These are phyloP conservation scores for Lagodon rhomboides DNA, from an alignment of 2,797 vertebrate species.

Conservation along the genomic window DNA sequence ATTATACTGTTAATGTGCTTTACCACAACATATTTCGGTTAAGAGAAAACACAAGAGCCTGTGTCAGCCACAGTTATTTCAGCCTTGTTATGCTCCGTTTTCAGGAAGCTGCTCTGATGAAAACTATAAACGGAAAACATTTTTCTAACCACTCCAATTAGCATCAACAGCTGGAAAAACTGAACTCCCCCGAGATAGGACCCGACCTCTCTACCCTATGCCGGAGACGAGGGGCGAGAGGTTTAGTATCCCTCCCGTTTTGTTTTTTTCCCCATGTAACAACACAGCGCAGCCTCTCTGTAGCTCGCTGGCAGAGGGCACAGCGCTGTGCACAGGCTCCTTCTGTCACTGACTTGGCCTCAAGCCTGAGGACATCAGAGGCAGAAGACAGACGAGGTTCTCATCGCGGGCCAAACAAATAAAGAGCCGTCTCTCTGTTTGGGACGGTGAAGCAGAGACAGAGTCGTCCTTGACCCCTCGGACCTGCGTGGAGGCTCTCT, in stretches of 20 bases:
- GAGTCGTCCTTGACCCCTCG: slow-evolving; percentile 50
- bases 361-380: slow-evolving; percentile 73
- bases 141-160: slow-evolving; percentile 46
- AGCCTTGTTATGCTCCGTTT: slow-evolving; percentile 34
- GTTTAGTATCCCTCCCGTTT: slow-evolving; percentile 43
- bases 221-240: slow-evolving; percentile 46
- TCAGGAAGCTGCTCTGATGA: not conserved
- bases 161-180: slow-evolving; percentile 62
- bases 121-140: slow-evolving; percentile 39
- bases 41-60: not conserved
- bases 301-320: slow-evolving; percentile 62
- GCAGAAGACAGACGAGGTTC: slow-evolving; percentile 72
- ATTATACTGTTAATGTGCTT: not conserved
- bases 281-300: slow-evolving; percentile 48
- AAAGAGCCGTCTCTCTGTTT: slow-evolving; percentile 64
- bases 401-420: slow-evolving; percentile 68
- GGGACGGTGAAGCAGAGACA: slow-evolving; percentile 45
- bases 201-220: slow-evolving; percentile 42
- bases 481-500: slow-evolving; percentile 30
- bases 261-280: slow-evolving; percentile 46
- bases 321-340: slow-evolving; percentile 65
- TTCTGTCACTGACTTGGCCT: slow-evolving; percentile 72
- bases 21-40: not conserved
- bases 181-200: slow-evolving; percentile 6
- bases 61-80: slow-evolving; percentile 30